Base-by-base conservation (phyloP, 2,888 invertebrate species). In the Acanthosepion pharaonis region DNA sequence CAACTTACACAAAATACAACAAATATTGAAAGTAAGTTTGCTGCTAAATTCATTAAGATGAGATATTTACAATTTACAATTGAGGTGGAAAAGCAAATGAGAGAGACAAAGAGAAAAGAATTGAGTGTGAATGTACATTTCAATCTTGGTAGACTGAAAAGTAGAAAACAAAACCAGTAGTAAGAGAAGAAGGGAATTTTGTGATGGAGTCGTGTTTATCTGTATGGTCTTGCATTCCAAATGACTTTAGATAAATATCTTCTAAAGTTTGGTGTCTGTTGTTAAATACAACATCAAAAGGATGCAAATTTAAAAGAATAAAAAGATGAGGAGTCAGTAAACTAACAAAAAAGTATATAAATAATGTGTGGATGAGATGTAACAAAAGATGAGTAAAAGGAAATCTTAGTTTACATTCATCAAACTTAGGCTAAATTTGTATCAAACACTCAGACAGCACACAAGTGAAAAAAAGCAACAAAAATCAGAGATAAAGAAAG, bases 1-100 rank as follows among this genome's bases (percentile, higher is more conserved):
- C 78, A 78, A 78, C 78, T 78, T 78, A 78, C 78, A 78, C 15
- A 78, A 33, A n/a, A 78, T 78, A 78, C 78, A 78, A 78, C 78
- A 78, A 78, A 78, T 33, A 78, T 78, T 78, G 33, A 78, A 78
- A 78, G 78, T 78, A 78, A 33, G 78, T 78, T 78, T 78, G 78
- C n/a, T 78, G n/a, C 78, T 78, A 78, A 78, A 8, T 78, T 78
- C 78, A 78, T 78, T 78, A 78, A 78, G 11, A 78, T 78, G 78
- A 78, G 15, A 78, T 78, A 78, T 78, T 78, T 78, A 78, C 78
- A 78, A 78, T 78, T 78, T 78, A 78, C 78, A 78, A 78, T 78
- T 78, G 33, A n/a, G 78, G 11, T 78, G n/a, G 78, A 33, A 78
- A 78, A 78, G n/a, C n/a, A 33, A 78, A n/a, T n/a, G n/a, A 78